Percentiles rank a stretch among this genome's conserved stretches.
phyloP scores from a whole-genome alignment of 2,888 invertebrate genomes.

The Linnaemya vulpina region DNA sequence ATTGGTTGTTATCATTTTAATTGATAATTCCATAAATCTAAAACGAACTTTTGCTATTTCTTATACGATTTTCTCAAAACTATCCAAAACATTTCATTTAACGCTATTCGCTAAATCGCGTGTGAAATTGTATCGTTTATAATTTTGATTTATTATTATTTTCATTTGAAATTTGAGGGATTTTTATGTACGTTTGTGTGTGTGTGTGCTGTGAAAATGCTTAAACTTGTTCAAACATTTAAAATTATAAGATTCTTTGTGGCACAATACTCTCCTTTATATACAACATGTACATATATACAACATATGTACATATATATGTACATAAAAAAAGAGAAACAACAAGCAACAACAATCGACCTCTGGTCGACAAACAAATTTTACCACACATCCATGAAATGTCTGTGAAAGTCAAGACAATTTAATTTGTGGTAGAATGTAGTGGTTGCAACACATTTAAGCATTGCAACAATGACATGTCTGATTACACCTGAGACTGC shows the following conservation, averaged over 20 bases:
- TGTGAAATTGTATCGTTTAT: slow-evolving; percentile 19
- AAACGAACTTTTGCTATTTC: slow-evolving; percentile 18
- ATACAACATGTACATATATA: background rate
- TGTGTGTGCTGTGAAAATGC: background rate
- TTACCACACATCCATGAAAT: slow-evolving; percentile 16
- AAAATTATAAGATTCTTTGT: slow-evolving; percentile 11
- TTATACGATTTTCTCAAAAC: background rate
- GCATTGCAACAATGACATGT: background rate
- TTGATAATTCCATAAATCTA: slow-evolving; percentile 27
- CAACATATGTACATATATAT: background rate
- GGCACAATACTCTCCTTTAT: slow-evolving; percentile 4
- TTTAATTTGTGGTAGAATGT: slow-evolving; percentile 23
- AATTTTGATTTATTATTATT: slow-evolving; percentile 5
- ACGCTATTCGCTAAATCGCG: too few species aligned
- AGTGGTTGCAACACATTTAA: slow-evolving; percentile 25
- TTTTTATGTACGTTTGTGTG: background rate
- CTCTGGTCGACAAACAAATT: slow-evolving; percentile 15
- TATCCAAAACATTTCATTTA: background rate
- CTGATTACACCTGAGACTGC: slow-evolving; percentile 1
- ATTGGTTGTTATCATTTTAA: slow-evolving; percentile 33
- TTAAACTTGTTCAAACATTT: background rate
- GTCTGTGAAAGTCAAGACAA: slow-evolving; percentile 41
- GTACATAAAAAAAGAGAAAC: background rate
- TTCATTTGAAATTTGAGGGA: background rate
- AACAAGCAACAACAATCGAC: slow-evolving; percentile 26